phyloP scores from a whole-genome alignment of 2,113 vertebrate species.

The Tenrec ecaudatus region DNA sequence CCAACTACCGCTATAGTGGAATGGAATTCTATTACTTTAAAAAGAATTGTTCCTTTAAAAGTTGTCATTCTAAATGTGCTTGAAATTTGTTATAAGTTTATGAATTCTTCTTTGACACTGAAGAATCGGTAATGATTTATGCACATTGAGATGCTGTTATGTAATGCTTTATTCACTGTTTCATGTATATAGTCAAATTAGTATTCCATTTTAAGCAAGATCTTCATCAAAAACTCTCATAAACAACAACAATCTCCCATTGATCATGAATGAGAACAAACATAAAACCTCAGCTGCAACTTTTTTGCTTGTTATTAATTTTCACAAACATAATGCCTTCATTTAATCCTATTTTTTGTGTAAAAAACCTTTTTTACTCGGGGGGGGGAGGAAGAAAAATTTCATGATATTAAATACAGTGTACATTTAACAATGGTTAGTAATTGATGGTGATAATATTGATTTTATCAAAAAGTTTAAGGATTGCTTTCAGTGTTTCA shows the following conservation, averaged over 20 bases:
- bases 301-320: slow-evolving; percentile 18
- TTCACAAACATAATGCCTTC: not conserved
- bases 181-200: not conserved
- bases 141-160: not conserved
- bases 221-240: not conserved
- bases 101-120: not conserved
- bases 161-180: not conserved
- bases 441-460: slow-evolving; percentile 14
- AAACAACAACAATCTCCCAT: not conserved
- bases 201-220: not conserved
- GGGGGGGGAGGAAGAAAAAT: not conserved
- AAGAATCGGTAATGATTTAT: not conserved
- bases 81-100: not conserved
- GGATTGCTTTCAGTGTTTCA: slow-evolving; percentile 39
- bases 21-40: slow-evolving; percentile 6
- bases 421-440: not conserved
- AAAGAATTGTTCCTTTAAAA: not conserved
- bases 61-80: not conserved
- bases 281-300: not conserved
- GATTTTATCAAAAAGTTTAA: not conserved
- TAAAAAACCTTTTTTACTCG: not conserved
- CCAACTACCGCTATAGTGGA: slow-evolving; percentile 18
- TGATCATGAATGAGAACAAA: slow-evolving; percentile 26
- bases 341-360: not conserved
- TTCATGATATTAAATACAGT: slow-evolving; percentile 18